These are phyloP conservation scores for Papilio machaon DNA, from an alignment of 1,140 invertebrate species.

Conservation along the genomic window DNA sequence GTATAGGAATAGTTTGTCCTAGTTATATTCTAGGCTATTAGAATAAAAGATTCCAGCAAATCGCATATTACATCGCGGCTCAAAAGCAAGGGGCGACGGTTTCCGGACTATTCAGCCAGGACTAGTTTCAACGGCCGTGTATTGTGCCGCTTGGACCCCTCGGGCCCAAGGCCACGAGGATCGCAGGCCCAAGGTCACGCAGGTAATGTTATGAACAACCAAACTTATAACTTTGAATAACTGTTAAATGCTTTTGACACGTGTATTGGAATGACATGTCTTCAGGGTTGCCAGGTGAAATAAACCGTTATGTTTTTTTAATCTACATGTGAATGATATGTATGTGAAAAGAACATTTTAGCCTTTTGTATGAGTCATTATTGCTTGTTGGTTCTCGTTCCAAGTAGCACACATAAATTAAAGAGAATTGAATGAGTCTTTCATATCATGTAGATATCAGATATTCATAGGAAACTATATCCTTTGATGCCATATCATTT, in stretches of 20 bases:
- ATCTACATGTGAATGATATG: constrained; percentile 12
- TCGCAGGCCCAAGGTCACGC: constrained; percentile 21
- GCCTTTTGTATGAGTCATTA: not conserved
- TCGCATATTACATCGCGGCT: not conserved
- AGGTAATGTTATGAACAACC: constrained; percentile 15
- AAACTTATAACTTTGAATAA: constrained; percentile 26
- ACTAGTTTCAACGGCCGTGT: constrained; percentile 24
- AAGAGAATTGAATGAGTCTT: not conserved
- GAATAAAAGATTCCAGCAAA: not conserved
- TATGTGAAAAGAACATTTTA: not conserved
- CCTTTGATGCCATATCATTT: not conserved
- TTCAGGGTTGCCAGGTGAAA: constrained; percentile 16
- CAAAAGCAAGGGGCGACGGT: constrained; percentile 6
- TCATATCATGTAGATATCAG: not conserved
- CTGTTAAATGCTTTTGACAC: constrained; percentile 28
- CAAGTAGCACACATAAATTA: not conserved
- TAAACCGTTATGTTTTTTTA: constrained; percentile 23
- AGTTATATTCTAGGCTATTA: constrained; percentile 11
- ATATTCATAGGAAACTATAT: not conserved
- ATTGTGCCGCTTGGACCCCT: constrained; percentile 18
- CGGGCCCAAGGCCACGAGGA: constrained; percentile 28
- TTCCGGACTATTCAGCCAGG: constrained; percentile 29
- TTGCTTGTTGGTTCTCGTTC: not conserved
- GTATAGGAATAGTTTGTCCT: not conserved
- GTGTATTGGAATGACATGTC: not conserved